Evolutionary conservation across 2,797 vertebrate species (phyloP), one percentile per base, ranked within the genome.

Genomic region (Hylomyscus alleni): DNA sequence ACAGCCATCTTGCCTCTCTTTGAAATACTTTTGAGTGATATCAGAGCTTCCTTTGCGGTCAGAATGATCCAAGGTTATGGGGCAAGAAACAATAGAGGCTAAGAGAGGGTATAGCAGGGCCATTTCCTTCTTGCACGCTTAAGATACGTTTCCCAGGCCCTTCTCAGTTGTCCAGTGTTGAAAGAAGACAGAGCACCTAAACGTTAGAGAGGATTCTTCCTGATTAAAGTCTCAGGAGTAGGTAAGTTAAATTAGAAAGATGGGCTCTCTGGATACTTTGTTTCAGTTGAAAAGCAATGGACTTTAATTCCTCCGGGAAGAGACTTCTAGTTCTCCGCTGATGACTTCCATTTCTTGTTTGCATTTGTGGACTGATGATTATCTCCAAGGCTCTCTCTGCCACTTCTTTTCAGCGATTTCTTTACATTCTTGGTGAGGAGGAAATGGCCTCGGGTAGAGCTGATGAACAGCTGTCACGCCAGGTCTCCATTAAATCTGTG

Each of bases 21-120:
- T 90, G 93, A 96, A 84, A 90, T 89, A 26, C 72, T 62, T 62
- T 62, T 88, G 78, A 97, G 40, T 97, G 77, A 90, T 96, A 91
- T 95, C 89, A 96, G 91, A 88, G 73, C 83, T 96, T 95, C 90
- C 94, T 97, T 95, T 97, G 92, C 84, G 83, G 72, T 94, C 89
- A 88, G 93, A 90, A 86, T 75, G 78, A 89, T 86, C 67, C 96
- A 87, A 65, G 78, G 80, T 37, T 44, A 40, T 75, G n/a, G 72
- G n/a, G n/a, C 26, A n/a, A 40, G 34, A 58, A 84, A 92, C 81
- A 77, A 60, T 6, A 80, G 75, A 94, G 84, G 73, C 81, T 92
- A n/a, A 95, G 96, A 92, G 84, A 92, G 26, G 47, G 31, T 78
- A 44, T 58, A 81, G 76, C 22, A 81, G 85, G 40, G 88, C 91